Conservation (phyloP, 2,888 invertebrate genomes). For the Galerucella nymphaeae region DNA sequence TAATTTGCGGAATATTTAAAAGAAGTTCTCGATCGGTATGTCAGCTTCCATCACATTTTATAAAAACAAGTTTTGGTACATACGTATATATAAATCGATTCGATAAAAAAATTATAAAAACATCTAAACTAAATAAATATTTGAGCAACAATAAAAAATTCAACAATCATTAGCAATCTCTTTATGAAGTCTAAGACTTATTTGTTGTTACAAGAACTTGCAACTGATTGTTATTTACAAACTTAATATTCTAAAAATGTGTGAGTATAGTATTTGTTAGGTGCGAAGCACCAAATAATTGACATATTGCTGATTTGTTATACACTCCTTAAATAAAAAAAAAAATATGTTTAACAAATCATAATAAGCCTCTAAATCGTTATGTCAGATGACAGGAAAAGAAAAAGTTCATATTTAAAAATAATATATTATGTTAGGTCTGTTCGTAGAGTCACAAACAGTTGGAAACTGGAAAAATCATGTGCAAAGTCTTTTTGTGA, state of each 20-base stretch:
- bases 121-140: slow-evolving; percentile 45
- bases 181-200: background rate
- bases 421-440: background rate
- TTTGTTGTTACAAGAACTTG: background rate
- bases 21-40: slow-evolving; percentile 26
- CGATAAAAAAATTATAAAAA: slow-evolving; percentile 23
- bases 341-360: slow-evolving; percentile 48
- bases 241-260: slow-evolving; percentile 41
- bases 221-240: slow-evolving; percentile 15
- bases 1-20: slow-evolving; percentile 42
- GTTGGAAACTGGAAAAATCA: too few species aligned
- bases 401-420: background rate
- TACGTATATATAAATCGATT: slow-evolving; percentile 21
- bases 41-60: slow-evolving; percentile 47
- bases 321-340: slow-evolving; percentile 42
- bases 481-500: too few species aligned
- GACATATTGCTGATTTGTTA: slow-evolving; percentile 55
- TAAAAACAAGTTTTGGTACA: slow-evolving; percentile 32
- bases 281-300: slow-evolving; percentile 54
- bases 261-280: slow-evolving; percentile 34
- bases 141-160: slow-evolving; percentile 52
- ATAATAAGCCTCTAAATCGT: slow-evolving; percentile 44
- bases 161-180: slow-evolving; percentile 3
- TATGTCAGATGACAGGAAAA: slow-evolving; percentile 12
- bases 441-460: too few species aligned